phyloP scores from a whole-genome alignment of 2,113 vertebrate genomes.

The Sinocyclocheilus maitianheensis region DNA sequence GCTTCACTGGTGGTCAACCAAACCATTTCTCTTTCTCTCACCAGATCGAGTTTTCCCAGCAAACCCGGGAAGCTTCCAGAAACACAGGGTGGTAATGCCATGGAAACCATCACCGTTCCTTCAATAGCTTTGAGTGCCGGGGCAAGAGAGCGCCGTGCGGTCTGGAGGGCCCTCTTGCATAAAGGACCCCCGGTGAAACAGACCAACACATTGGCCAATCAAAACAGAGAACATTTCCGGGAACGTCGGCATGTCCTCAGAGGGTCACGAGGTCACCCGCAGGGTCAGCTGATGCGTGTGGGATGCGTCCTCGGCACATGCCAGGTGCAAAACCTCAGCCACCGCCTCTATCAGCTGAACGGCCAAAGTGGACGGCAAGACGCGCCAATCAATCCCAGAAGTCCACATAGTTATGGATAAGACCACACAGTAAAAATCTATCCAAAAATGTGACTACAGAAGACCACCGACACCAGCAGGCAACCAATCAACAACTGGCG shows the following conservation, averaged over 20 bases:
- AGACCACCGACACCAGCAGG: not conserved
- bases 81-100: slow-evolving; percentile 16
- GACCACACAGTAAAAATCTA: not conserved
- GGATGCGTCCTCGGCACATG: slow-evolving; percentile 88
- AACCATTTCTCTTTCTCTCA: slow-evolving; percentile 25
- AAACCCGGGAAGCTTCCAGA: slow-evolving; percentile 42
- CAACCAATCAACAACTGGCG: not conserved
- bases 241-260: slow-evolving; percentile 67
- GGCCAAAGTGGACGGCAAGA: slow-evolving; percentile 75
- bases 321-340: slow-evolving; percentile 88
- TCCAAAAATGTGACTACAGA: slow-evolving; percentile 17
- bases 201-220: slow-evolving; percentile 32
- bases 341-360: slow-evolving; percentile 88
- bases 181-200: slow-evolving; percentile 56
- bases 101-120: slow-evolving; percentile 47
- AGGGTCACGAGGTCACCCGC: slow-evolving; percentile 35
- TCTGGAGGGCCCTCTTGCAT: slow-evolving; percentile 62
- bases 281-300: slow-evolving; percentile 76
- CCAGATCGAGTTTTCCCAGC: slow-evolving; percentile 59
- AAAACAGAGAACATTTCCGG: slow-evolving; percentile 53
- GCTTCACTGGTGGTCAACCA: not conserved
- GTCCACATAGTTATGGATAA: slow-evolving; percentile 92
- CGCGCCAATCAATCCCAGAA: slow-evolving; percentile 83
- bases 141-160: slow-evolving; percentile 52
- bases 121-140: slow-evolving; percentile 44